Base-by-base conservation (phyloP, 2,797 vertebrate genomes). In the Sebastiscus tertius region DNA sequence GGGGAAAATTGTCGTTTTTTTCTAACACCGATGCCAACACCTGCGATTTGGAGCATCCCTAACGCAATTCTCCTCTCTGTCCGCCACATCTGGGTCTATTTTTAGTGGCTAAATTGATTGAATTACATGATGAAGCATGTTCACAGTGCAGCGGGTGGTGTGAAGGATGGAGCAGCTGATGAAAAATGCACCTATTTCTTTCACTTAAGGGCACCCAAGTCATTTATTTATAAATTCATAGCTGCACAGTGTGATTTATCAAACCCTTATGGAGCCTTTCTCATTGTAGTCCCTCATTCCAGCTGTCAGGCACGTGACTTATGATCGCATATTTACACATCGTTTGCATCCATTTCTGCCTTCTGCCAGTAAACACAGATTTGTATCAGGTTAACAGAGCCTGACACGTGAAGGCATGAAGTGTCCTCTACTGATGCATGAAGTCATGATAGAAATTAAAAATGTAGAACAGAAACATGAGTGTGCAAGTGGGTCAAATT, bases 401-500 rank as follows among this genome's bases (percentile, higher is more conserved):
- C 60, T 39, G 55, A 67, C 73, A 26, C 69, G 29, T 14, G 66
- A 39, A 34, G 22, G 74, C 56, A 27, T 46, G 31, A 71, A 54
- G 18, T 36, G 34, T 72, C 42, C 18, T 22, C 20, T 64, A 18
- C 18, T 10, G 6, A 54, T 34, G 52, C 29, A n/a, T 39, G 31
- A 58, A 56, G 42, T 64, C 58, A 73, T 31, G n/a, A 16, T 11
- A 2, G 27, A 39, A 72, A 75, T 42, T 11, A 63, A 71, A 78
- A 26, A 72, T 69, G 26, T 18, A 82, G 24, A 42, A 63, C 27
- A 46, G 7, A 18, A 61, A 77, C 27, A 49, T 22, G 39, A 62
- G 60, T 78, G 71, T 71, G 59, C 76, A 90, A 85, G 54, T 83
- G 68, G 68, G 76, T 78, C 79, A 86, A 79, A 72, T 76, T 66